Conservation (phyloP, 2,797 vertebrate species). For the Scarus forsteni region DNA sequence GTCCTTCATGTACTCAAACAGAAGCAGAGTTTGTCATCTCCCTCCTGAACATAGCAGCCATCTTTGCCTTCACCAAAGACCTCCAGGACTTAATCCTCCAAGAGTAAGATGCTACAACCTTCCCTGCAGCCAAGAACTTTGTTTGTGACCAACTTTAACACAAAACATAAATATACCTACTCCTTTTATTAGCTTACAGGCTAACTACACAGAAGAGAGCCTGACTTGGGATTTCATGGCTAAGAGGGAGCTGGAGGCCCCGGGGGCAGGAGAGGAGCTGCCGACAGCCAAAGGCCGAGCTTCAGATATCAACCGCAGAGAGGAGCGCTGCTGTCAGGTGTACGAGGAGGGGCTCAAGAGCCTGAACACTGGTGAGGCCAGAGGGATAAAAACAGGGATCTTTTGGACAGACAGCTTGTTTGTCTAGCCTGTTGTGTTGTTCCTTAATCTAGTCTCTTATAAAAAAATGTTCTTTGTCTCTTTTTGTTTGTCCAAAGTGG, state of each 20-base stretch:
- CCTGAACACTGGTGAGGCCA: conserved; percentile 86
- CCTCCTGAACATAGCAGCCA: conserved; percentile 89
- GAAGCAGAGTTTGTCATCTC: conserved; percentile 89
- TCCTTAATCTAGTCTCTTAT: not conserved
- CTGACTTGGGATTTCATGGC: conserved; percentile 95
- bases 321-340: conserved; percentile 90
- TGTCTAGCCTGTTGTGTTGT: not conserved
- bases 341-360: conserved; percentile 91
- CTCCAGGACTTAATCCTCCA: conserved; percentile 91
- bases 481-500: not conserved
- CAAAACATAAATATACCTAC: not conserved
- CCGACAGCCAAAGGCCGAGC: conserved; percentile 83
- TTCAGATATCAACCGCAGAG: conserved; percentile 81
- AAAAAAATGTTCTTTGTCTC: too few species aligned
- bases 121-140: not conserved
- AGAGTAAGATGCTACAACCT: conserved; percentile 84
- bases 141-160: too few species aligned
- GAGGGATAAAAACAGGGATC: not conserved
- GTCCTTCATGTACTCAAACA: conserved; percentile 58
- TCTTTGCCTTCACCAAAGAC: conserved; percentile 93
- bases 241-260: conserved; percentile 87
- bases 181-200: conserved; percentile 85
- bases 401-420: not conserved
- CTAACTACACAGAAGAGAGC: conserved; percentile 84
- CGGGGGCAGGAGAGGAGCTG: conserved; percentile 74